Evolutionary conservation across 1,140 invertebrate species (phyloP), one percentile per base, ranked within the genome.

Genomic region (Bombus cullumanus): DNA sequence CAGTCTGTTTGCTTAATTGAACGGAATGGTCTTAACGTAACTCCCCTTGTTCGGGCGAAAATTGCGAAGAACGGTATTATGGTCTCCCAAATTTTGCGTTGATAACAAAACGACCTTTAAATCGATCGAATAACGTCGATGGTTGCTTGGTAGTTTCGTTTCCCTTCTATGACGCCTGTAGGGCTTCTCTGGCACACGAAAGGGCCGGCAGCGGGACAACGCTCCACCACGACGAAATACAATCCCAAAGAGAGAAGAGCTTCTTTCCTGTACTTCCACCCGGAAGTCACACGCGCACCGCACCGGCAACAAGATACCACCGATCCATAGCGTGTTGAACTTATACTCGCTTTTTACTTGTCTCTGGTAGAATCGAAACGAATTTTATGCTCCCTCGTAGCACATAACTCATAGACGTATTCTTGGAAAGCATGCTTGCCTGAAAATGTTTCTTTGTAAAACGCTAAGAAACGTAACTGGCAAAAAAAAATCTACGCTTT

Each of bases 81-180:
- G 31, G 12, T 13, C 25, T 15, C 3, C 18, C 18, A 73, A 73
- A 39, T 80, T 66, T 68, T 10, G 47, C 12, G 34, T 72, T 28
- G 71, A 81, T 74, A 57, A 76, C 66, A 47, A 88, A 80, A 72
- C 71, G 39, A n/a, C 39, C 64, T 22, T 53, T 73, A 59, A 89
- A 86, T 89, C 88, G 87, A 89, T 89, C 66, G 72, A 53, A 39
- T n/a, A 77, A 69, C 43, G 66, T 41, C 66, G 73, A 81, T 69
- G 80, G n/a, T 81, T 75, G 37, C 71, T 28, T 39, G 59, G 34
- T 69, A 80, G 79, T 80, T 75, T 81, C 81, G 74, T 59, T 81
- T 77, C 81, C 69, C 73, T 64, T 86, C 15, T 12, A 34, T 37
- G n/a, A 37, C 18, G 76, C 62, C 31, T 57, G 39, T 81, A 71